Evolutionary conservation across 2,888 invertebrate genomes (phyloP).

Genomic region (Morpho achilles): DNA sequence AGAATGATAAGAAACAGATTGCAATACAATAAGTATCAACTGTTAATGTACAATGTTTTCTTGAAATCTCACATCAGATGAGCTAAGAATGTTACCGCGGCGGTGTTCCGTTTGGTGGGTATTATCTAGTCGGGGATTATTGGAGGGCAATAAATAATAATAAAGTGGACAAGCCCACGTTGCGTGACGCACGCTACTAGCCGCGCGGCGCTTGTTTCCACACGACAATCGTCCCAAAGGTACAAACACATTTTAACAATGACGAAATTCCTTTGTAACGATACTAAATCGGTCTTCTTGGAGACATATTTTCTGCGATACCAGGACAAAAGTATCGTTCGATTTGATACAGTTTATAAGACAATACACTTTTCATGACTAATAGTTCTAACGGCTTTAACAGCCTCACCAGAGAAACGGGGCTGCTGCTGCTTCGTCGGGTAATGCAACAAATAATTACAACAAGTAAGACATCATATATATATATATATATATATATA

Average conservation of each 20-base stretch:
- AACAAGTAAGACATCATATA: no score
- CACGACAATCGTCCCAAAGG: constrained; percentile 5
- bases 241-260: constrained; percentile 7
- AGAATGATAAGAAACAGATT: no score
- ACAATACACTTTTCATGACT: no score
- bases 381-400: no score
- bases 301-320: no score
- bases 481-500: no score
- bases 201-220: constrained; percentile 27
- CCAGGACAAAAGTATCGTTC: no score
- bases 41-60: constrained; percentile 1
- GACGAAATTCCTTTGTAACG: neutral
- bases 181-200: constrained; percentile 73
- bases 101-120: constrained; percentile 49
- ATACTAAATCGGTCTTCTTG: no score
- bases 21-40: neutral
- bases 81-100: constrained; percentile 31
- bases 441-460: no score
- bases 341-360: no score
- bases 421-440: no score
- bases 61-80: constrained; percentile 26
- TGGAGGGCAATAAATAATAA: constrained; percentile 75
- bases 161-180: constrained; percentile 58
- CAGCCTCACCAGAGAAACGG: no score
- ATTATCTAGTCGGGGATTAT: constrained; percentile 61